Evolutionary conservation across 2,113 vertebrate genomes (phyloP), one percentile per base, ranked within the genome.

Genomic region (Crotalus viridis): DNA sequence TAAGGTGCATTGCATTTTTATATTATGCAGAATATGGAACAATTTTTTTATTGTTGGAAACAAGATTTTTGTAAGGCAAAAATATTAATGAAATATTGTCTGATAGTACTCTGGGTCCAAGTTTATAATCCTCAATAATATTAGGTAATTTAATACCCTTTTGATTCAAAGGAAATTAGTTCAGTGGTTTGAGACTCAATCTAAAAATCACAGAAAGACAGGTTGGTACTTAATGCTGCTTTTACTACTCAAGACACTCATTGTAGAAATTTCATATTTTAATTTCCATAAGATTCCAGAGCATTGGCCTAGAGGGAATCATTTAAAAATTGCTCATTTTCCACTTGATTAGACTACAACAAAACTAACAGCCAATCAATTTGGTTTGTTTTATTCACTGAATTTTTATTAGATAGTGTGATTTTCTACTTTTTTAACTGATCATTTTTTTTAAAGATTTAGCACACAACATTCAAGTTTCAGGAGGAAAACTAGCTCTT

Each of bases 281-380:
- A 5, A 88, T 96, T 96, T 95, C 24, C 90, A 93, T 93, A 52
- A 91, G 91, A 89, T 92, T 4, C 51, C 28, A 94, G 85, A 48
- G n/a, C n/a, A 55, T 93, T 94, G 85, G 48, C 90, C 56, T 92
- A 89, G 10, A 93, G 90, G 93, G 93, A 94, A 88, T 5, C n/a
- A 88, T 94, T 96, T 96, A 94, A 91, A 97, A 97, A 94, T 92
- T 19, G 87, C 52, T 59, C 89, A 56, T 92, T 97, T 96, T 95
- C 96, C 51, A 46, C 87, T 89, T 95, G 87, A 97, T 93, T 96
- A 94, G 61, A 87, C 91, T 93, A 92, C 93, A 92, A 92, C 93
- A 94, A 97, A 94, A 93, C 91, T 51, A 95, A 93, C 94, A 95
- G 81, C 94, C 95, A 96, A 93, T 94, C 10, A 91, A 64, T 93